Base-by-base conservation (phyloP, 2,888 invertebrate species). In the Oxyteleia sp. region DNA sequence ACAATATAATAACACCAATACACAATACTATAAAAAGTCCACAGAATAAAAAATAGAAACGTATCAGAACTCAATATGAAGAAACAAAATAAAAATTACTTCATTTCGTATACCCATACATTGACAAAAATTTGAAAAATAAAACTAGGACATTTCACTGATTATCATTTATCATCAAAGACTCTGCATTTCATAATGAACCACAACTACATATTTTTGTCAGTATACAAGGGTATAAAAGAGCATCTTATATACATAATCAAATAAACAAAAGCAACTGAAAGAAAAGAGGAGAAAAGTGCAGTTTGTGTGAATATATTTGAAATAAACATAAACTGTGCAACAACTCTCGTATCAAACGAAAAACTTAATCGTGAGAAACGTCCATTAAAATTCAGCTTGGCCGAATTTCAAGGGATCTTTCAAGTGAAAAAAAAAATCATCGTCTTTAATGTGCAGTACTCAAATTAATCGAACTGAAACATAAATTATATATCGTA, bases 1-100 rank as follows among this genome's bases (percentile, higher is more conserved):
- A 84, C 45, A 59, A 66, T 72, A 43, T 66, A 66, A 61, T 68
- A 66, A 59, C 78, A 87, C 57, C 72, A 64, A 84, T 55, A 81
- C 63, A 81, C 78, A 82, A 61, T 68, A 55, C 79, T 79, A 79
- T 41, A 41, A 59, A 66, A 76, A n/a, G n/a, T n/a, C n/a, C 41
- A 59, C 57, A 71, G 23, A 63, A 53, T 15, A 69, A 66, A 74
- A 29, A 49, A 71, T 26, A 57, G 29, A 10, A 15, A 51, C 8
- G 11, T 29, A 23, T 4, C 13, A 45, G 32, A 64, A 64, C 45
- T 59, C 0, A 68, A 72, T 13, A 13, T 35, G 20, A 72, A 10
- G n/a, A 41, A 68, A 38, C 13, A 13, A 13, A 61, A 43, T 10
- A 61, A 43, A 61, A 5, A 23, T 23, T 59, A 1, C 7, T 13